Conservation (phyloP, 2,797 vertebrate genomes). For the Amblyraja radiata region DNA sequence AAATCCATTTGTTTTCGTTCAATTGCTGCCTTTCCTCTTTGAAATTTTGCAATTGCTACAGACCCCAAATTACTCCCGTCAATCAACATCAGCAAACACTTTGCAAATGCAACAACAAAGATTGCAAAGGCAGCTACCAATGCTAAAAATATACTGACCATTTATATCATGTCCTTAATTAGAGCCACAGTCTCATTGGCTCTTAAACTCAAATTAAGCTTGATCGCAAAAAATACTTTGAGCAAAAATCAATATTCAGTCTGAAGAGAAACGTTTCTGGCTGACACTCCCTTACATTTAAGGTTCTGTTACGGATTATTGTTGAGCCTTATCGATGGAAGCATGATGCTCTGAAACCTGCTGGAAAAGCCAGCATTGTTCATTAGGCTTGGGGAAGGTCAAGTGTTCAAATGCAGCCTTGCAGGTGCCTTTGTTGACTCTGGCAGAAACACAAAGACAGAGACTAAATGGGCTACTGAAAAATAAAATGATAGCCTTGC, state of each 20-base stretch:
- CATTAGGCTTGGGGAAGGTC: not conserved
- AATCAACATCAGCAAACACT: no score
- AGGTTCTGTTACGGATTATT: not conserved
- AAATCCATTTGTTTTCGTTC: no score
- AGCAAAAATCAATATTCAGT: not conserved
- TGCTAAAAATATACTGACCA: not conserved
- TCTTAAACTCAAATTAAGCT: not conserved
- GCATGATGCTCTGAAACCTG: not conserved
- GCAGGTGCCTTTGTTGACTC: not conserved
- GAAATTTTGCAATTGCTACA: not conserved
- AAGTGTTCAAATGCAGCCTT: not conserved
- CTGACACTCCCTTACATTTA: not conserved
- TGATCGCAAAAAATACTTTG: not conserved
- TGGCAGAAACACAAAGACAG: not conserved
- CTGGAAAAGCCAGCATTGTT: not conserved
- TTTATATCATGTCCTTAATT: not conserved
- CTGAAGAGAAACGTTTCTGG: constrained; percentile 1
- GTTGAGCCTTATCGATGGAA: not conserved
- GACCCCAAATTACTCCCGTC: not conserved
- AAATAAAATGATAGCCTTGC: not conserved
- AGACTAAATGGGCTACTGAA: not conserved
- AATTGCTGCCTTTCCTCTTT: not conserved
- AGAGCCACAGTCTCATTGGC: not conserved
- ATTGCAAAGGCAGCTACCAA: not conserved
- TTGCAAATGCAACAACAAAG: not conserved